Evolutionary conservation across 1,140 invertebrate species (phyloP).

Genomic region (Anastrepha obliqua): DNA sequence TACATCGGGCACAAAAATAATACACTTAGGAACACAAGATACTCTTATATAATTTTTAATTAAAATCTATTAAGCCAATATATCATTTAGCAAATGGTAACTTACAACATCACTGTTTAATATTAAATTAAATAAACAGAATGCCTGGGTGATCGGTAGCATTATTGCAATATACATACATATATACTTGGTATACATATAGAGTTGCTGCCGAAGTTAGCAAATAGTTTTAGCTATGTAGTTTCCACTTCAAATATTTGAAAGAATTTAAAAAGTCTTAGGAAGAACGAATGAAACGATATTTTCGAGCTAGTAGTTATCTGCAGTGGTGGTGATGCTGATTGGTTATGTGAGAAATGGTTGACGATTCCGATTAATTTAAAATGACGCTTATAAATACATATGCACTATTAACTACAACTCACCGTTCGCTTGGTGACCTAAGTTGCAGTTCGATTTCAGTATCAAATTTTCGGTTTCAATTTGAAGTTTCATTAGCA

Average conservation of each 20-base stretch:
- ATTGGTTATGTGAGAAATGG: slow-evolving; percentile 29
- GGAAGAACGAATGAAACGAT: neutral
- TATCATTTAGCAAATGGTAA: too few species aligned
- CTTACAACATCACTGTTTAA: too few species aligned
- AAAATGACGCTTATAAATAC: slow-evolving; percentile 12
- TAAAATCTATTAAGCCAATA: too few species aligned
- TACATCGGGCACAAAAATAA: neutral
- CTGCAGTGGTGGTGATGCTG: slow-evolving; percentile 29
- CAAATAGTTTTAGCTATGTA: too few species aligned
- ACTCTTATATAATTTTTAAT: too few species aligned
- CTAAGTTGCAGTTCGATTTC: slow-evolving; percentile 66
- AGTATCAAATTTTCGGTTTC: slow-evolving; percentile 55
- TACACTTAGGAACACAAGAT: too few species aligned
- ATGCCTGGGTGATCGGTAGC: too few species aligned
- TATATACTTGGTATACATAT: too few species aligned
- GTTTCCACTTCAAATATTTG: too few species aligned
- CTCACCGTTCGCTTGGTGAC: slow-evolving; percentile 73
- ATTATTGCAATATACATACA: too few species aligned
- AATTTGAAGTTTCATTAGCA: slow-evolving; percentile 45
- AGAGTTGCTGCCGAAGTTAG: too few species aligned
- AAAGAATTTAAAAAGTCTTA: neutral
- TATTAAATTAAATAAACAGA: too few species aligned
- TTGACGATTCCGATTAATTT: slow-evolving; percentile 25
- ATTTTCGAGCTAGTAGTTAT: neutral
- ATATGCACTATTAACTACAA: slow-evolving; percentile 71